Evolutionary conservation across 2,888 invertebrate species (phyloP).

Genomic region (Tipula helvola): DNA sequence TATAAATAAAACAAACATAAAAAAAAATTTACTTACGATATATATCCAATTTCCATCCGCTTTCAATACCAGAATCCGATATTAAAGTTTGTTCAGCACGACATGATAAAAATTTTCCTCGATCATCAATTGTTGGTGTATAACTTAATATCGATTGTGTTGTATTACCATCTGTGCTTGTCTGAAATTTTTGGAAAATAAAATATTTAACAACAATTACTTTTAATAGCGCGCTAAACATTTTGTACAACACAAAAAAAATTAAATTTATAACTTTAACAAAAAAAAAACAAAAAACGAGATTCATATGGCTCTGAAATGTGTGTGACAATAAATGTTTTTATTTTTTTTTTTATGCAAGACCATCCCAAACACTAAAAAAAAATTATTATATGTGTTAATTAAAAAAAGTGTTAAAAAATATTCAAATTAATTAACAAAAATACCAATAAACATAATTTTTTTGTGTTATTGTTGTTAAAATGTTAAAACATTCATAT

Average conservation of each 20-base stretch:
- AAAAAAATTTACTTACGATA: conserved; percentile 54
- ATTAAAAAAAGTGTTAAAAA: neutral
- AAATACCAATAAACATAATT: neutral
- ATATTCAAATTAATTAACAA: neutral
- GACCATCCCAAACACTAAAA: neutral
- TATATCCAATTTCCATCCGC: conserved; percentile 69
- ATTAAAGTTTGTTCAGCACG: conserved; percentile 65
- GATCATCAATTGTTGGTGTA: conserved; percentile 66
- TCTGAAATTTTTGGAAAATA: conserved; percentile 20
- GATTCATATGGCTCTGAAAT: neutral
- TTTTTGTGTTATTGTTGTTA: neutral
- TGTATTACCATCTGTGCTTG: conserved; percentile 51
- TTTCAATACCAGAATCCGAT: conserved; percentile 61
- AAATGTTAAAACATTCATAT: neutral
- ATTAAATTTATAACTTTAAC: neutral
- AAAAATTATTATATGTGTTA: neutral
- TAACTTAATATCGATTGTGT: conserved; percentile 67
- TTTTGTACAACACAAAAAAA: neutral
- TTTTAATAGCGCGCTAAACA: neutral
- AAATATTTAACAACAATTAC: neutral
- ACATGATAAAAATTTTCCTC: conserved; percentile 64
- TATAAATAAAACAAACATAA: neutral
- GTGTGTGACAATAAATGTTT: neutral
- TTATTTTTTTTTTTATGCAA: no score
- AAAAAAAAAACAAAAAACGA: neutral